Conservation (phyloP, 1,140 invertebrate species). For the Polypedilum vanderplanki region DNA sequence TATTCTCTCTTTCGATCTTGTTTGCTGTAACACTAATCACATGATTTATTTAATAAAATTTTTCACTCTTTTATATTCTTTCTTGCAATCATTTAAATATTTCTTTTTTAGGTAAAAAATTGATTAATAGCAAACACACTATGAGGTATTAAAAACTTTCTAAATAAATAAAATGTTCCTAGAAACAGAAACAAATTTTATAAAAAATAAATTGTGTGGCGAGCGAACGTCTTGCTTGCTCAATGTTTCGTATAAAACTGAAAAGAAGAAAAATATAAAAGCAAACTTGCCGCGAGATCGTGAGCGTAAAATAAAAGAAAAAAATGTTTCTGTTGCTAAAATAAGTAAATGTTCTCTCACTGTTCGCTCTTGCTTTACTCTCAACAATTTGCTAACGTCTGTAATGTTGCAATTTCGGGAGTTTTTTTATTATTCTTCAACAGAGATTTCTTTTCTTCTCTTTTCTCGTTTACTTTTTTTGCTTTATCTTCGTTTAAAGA, state of each 20-base stretch:
- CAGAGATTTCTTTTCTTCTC: constrained; percentile 1
- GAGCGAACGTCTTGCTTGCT: neutral
- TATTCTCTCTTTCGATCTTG: neutral
- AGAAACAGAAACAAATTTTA: neutral
- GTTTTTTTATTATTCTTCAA: neutral
- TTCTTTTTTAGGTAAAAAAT: neutral
- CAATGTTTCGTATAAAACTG: neutral
- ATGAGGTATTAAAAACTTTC: constrained; percentile 13
- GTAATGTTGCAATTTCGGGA: constrained; percentile 3
- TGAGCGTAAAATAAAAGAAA: neutral
- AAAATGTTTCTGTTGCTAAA: neutral
- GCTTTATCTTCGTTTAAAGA: neutral
- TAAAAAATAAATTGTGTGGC: neutral
- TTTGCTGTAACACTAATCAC: constrained; percentile 5
- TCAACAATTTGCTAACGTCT: neutral
- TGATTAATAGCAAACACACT: constrained; percentile 6
- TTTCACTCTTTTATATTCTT: neutral
- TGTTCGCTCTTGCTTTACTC: neutral
- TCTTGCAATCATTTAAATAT: neutral
- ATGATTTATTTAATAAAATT: constrained; percentile 6
- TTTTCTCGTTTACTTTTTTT: neutral
- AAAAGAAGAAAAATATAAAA: neutral
- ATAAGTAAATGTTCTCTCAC: constrained; percentile 9
- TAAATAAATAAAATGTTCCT: neutral
- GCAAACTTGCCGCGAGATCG: neutral